phyloP scores from a whole-genome alignment of 1,140 invertebrate species.

The Potamilus streckersoni region DNA sequence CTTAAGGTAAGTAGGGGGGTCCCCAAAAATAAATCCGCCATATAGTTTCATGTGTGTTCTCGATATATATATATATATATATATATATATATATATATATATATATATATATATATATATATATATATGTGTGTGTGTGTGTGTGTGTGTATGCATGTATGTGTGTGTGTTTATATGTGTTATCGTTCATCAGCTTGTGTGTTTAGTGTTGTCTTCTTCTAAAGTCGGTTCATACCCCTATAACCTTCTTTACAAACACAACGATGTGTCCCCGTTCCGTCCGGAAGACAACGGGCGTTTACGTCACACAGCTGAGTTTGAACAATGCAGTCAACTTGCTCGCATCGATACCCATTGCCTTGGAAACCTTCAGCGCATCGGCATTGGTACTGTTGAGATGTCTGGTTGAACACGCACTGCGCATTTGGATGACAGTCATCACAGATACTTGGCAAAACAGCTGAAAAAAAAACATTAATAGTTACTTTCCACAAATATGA shows the following conservation, averaged over 20 bases:
- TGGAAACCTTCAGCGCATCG: constrained; percentile 43
- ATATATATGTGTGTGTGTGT: too few species aligned
- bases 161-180: too few species aligned
- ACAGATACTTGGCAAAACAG: constrained; percentile 30
- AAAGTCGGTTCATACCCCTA: constrained; percentile 38
- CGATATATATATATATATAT: too few species aligned
- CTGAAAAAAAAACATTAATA: neutral
- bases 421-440: constrained; percentile 53
- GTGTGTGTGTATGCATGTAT: too few species aligned
- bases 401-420: constrained; percentile 38
- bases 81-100: too few species aligned
- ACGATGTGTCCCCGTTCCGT: constrained; percentile 73
- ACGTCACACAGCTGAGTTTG: constrained; percentile 82
- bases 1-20: neutral
- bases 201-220: neutral
- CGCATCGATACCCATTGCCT: constrained; percentile 40
- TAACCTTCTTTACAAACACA: constrained; percentile 86
- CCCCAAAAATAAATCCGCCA: neutral
- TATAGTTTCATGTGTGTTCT: neutral
- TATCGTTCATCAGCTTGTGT: neutral
- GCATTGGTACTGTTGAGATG: constrained; percentile 35
- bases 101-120: too few species aligned
- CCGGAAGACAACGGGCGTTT: constrained; percentile 83
- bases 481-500: neutral
- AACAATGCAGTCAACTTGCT: constrained; percentile 72